These are phyloP conservation scores for Hesperia comma DNA, from an alignment of 2,888 invertebrate species.

Conservation along the genomic window DNA sequence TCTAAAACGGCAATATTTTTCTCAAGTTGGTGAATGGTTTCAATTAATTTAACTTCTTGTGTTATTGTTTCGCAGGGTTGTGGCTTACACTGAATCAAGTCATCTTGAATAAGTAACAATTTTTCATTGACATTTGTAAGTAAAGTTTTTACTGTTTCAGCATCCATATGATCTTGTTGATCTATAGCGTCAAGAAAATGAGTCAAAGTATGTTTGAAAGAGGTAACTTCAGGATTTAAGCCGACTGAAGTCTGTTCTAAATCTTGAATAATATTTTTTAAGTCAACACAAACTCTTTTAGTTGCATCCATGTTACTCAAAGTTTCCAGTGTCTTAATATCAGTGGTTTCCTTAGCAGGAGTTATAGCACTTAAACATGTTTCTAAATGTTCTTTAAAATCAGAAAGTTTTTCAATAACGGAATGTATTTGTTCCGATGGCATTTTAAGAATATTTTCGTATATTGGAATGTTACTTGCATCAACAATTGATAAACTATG, in stretches of 20 bases:
- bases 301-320: constrained; percentile 63
- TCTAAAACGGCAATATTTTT: constrained; percentile 68
- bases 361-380: constrained; percentile 61
- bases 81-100: constrained; percentile 61
- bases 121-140: constrained; percentile 65
- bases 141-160: constrained; percentile 59
- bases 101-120: constrained; percentile 63
- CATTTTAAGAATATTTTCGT: constrained; percentile 68
- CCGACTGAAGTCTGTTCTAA: constrained; percentile 44
- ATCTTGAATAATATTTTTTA: constrained; percentile 57
- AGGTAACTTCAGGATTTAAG: constrained; percentile 29
- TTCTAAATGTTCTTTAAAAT: constrained; percentile 65
- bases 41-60: constrained; percentile 64
- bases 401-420: constrained; percentile 60
- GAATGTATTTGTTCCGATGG: constrained; percentile 64
- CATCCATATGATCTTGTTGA: constrained; percentile 57
- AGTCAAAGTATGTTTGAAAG: constrained; percentile 50
- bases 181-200: constrained; percentile 61
- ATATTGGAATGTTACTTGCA: constrained; percentile 69
- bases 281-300: constrained; percentile 59
- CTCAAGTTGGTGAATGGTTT: constrained; percentile 66
- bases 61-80: constrained; percentile 52
- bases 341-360: constrained; percentile 62
- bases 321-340: constrained; percentile 62
- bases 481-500: constrained; percentile 68